Conservation (phyloP, 2,797 vertebrate genomes). For the Synaphobranchus kaupii region DNA sequence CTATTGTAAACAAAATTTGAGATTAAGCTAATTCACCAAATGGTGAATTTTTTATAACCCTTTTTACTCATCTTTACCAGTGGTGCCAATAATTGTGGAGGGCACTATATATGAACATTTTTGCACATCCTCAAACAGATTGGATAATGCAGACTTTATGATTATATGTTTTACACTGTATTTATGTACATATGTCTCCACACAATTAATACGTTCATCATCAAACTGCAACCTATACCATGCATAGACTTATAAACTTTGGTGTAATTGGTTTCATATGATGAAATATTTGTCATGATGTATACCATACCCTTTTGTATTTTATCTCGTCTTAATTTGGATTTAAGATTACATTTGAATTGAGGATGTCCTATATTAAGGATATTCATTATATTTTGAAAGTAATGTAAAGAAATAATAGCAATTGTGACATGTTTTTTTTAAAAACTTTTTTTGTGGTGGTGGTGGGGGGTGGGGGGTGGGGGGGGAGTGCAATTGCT, state of each 20-base stretch:
- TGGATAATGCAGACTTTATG: not conserved
- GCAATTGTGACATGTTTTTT: conserved; percentile 42
- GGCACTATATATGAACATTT: too few species aligned
- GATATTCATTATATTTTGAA: not conserved
- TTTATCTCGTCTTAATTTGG: not conserved
- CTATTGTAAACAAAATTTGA: not conserved
- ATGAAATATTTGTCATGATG: not conserved
- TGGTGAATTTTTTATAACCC: too few species aligned
- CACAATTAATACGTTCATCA: not conserved
- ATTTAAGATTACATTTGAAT: not conserved
- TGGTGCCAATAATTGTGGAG: too few species aligned
- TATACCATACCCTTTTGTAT: not conserved
- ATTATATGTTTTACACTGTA: not conserved
- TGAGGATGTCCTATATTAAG: not conserved
- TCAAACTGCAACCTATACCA: not conserved
- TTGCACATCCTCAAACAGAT: not conserved
- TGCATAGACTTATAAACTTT: not conserved
- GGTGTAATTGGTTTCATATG: not conserved
- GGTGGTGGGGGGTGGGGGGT: too few species aligned
- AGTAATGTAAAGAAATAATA: not conserved
- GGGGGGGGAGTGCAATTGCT: too few species aligned
- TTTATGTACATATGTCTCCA: not conserved
- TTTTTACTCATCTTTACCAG: too few species aligned
- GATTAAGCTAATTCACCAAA: too few species aligned
- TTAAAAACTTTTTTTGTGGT: too few species aligned